Conservation (phyloP, 2,113 vertebrate genomes). For the Nymphicus hollandicus region DNA sequence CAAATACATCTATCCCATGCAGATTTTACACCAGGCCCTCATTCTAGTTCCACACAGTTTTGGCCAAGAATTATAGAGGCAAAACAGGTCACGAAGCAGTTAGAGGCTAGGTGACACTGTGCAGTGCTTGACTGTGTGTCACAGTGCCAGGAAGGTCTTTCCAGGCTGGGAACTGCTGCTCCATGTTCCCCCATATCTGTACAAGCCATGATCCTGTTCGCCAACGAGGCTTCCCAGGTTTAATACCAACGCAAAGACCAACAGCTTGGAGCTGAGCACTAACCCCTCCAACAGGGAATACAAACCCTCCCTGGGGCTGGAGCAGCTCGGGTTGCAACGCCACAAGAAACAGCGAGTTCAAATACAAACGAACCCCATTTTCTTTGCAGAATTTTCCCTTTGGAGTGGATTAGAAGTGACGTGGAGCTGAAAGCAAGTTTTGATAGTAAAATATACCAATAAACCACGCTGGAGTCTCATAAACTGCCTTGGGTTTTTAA, state of each 20-base stretch:
- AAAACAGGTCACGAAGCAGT: not conserved
- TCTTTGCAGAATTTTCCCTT: not conserved
- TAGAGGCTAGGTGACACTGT: not conserved
- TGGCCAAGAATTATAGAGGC: not conserved
- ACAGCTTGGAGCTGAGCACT: not conserved
- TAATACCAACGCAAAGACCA: not conserved
- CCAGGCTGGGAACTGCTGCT: not conserved
- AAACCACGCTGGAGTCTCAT: slow-evolving; percentile 28
- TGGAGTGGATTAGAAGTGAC: not conserved
- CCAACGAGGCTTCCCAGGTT: not conserved
- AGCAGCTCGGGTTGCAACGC: not conserved
- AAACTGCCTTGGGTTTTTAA: slow-evolving; percentile 22
- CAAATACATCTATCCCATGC: accelerated
- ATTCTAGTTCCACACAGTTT: not conserved
- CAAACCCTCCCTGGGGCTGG: not conserved
- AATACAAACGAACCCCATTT: not conserved
- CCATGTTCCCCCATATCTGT: not conserved
- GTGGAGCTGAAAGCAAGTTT: slow-evolving; percentile 38
- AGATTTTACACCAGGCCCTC: not conserved
- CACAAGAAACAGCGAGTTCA: not conserved
- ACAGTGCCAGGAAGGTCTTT: not conserved
- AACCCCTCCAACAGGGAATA: not conserved
- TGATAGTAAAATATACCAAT: slow-evolving; percentile 4
- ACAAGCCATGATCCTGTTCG: not conserved
- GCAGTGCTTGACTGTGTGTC: accelerated